Base-by-base conservation (phyloP, 2,113 vertebrate genomes). In the Melanostigma gelatinosum region DNA sequence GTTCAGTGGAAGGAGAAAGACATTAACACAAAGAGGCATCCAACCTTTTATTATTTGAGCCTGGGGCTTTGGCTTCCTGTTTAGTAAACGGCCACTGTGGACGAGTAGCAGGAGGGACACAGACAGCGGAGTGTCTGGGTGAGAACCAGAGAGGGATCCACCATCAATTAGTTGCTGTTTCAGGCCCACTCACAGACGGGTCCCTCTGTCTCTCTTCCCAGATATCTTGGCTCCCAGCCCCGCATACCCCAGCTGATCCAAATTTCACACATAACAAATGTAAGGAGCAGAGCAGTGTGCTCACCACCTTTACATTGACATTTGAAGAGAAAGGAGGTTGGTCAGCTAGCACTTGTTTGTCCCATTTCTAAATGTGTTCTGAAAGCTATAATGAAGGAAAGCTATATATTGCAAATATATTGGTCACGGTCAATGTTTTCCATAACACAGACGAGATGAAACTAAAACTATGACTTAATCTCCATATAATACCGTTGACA, bases 31-130 rank as follows among this genome's bases (percentile, higher is more conserved):
- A 24, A 61, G 66, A 73, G 54, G 12, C 8, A 1, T 71, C 38
- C 64, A 70, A 16, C 55, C 68, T 24, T n/a, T 72, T 68, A 60
- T 72, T 71, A 34, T 82, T 34, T 75, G 52, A 72, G 66, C 63
- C 61, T 77, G 62, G 18, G 55, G 22, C 77, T 82, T 70, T 11
- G 36, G 62, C 68, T 83, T 88, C 87, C 85, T 84, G 85, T 90
- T 91, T 85, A 72, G 75, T 85, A 50, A 81, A 85, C 77, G 65
- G 75, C 68, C 13, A 0, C 79, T 66, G 73, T 68, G 36, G 65
- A 72, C 1, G 69, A 85, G 58, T 6, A 67, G 77, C 79, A 24
- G 60, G 61, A 57, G 64, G 65, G 61, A 61, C 57, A 65, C 58
- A 57, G 75, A 66, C 42, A 62, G 75, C 57, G 3, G 36, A 82